Base-by-base conservation (phyloP, 2,888 invertebrate species). In the Cerastis leucographa region DNA sequence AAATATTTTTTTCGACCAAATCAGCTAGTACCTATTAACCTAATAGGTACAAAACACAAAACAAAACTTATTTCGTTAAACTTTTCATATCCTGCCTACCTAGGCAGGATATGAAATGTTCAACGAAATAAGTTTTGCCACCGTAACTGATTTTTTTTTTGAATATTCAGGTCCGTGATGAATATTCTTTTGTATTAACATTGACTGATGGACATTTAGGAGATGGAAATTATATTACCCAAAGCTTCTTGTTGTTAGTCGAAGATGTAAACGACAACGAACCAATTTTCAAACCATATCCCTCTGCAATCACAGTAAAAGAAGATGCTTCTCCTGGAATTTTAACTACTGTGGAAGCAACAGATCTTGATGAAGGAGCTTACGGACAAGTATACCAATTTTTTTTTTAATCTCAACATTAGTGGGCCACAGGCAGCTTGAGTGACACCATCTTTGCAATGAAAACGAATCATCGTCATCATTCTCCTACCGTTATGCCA, bases 201-300 rank as follows among this genome's bases (percentile, higher is more conserved):
- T 95, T 99, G 89, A 99, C 98, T 11, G 99, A 99, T 94, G 98
- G 98, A 84, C 97, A 98, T 91, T 97, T 99, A 85, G 98, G 98
- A 42, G 98, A 98, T 85, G 98, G 98, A 77, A 98, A 98, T 94
- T 98, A 97, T 94, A 98, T 99, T 88, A 99, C 99, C 1, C 99
- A 99, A 96, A 99, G 99, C 92, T 97, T 99, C 88, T 96, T 99
- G 85, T 95, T 99, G 71, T 97, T 99, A 88, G 99, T 99, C 66
- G 99, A 99, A 96, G 99, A 99, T 93, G 98, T 99, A 66, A 99
- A 99, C 92, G 99, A 99, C 96, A 99, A 99, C 96, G 98, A 98
- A 90, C 99, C 99, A 49, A 97, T 98, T 85, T 99, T 99, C 94
- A 97, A 98, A 93, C 98, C 98, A 35, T 98, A 98, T 95, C 98